Conservation (phyloP, 2,113 vertebrate species). For the Poecilia latipinna region DNA sequence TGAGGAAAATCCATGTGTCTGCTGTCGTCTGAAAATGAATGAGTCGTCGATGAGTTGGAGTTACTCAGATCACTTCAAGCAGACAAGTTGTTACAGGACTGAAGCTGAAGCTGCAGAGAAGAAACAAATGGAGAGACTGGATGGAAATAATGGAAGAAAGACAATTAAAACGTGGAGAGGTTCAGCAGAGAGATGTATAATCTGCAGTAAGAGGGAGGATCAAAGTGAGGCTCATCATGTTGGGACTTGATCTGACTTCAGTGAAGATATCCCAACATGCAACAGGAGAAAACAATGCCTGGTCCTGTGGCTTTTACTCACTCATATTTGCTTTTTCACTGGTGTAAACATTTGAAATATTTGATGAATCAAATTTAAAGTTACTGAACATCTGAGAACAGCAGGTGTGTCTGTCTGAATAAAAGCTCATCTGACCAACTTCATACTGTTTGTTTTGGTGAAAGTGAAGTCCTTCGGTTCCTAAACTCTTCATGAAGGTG, state of each 20-base stretch:
- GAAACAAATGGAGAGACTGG: not conserved
- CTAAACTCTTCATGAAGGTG: not conserved
- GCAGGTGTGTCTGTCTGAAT: not conserved
- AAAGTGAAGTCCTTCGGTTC: not conserved
- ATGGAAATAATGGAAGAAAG: not conserved
- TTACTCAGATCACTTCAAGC: not conserved
- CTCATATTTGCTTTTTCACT: not conserved
- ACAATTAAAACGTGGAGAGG: not conserved
- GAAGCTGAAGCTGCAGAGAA: not conserved
- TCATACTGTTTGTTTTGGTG: not conserved
- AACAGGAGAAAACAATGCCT: slow-evolving; percentile 15
- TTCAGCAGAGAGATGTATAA: not conserved
- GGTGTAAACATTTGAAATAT: not conserved
- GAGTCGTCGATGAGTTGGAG: not conserved
- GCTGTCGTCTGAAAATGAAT: not conserved
- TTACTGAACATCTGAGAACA: not conserved
- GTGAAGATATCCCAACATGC: slow-evolving; percentile 47
- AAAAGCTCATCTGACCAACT: not conserved
- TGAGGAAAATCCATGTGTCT: not conserved
- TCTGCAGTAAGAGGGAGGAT: not conserved
- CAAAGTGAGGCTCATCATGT: slow-evolving; percentile 11
- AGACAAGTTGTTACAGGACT: not conserved
- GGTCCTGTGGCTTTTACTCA: not conserved
- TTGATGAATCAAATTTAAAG: too few relatives aligned
- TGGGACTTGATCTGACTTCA: slow-evolving; percentile 21